Conservation (phyloP, 1,140 invertebrate species). For the Hetaerina americana region DNA sequence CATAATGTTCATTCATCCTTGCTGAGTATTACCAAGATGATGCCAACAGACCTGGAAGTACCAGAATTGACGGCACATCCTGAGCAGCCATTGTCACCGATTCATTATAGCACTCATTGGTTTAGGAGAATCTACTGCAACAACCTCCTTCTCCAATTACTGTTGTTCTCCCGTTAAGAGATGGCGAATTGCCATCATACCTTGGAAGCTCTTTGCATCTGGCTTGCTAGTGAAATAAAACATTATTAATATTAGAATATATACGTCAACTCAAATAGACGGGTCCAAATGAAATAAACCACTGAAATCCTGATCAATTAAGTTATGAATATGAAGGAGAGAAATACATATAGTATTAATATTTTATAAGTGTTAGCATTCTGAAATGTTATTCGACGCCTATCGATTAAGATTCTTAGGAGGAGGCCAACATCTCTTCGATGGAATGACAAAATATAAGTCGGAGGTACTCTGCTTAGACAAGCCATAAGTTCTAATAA, state of each 20-base stretch:
- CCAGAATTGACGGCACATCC: background rate
- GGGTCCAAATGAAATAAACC: background rate
- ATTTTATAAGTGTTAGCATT: no score
- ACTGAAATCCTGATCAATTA: no score
- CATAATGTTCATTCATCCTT: background rate
- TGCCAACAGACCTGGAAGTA: background rate
- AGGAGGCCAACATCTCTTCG: no score
- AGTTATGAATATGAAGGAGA: no score
- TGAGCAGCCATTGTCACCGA: background rate
- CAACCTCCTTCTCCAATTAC: slow-evolving; percentile 49
- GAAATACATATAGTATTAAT: no score
- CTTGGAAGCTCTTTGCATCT: slow-evolving; percentile 60
- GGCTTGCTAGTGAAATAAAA: slow-evolving; percentile 48
- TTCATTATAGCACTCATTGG: background rate
- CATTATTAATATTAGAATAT: background rate
- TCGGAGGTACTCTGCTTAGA: no score
- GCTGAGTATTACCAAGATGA: background rate
- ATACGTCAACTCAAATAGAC: background rate
- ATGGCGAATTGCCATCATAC: slow-evolving; percentile 54
- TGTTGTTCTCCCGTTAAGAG: slow-evolving; percentile 55
- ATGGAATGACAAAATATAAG: no score
- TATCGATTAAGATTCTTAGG: no score
- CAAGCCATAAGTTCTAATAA: no score
- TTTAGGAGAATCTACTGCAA: slow-evolving; percentile 36
- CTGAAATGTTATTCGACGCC: no score